These are phyloP conservation scores for Gobio occitaniae DNA, from an alignment of 2,797 vertebrate genomes.

Conservation along the genomic window DNA sequence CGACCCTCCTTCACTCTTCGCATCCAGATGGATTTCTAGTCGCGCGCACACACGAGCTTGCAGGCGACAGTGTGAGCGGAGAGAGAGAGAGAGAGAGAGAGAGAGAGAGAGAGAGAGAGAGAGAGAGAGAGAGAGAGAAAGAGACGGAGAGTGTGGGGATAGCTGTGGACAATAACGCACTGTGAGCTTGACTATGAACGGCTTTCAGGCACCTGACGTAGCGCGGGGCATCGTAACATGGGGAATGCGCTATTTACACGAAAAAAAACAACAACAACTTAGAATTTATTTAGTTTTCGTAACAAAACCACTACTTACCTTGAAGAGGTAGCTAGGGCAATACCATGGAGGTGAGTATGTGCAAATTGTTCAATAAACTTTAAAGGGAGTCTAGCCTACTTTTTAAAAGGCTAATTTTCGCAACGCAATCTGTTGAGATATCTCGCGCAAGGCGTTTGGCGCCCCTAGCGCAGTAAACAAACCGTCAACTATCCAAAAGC, in stretches of 20 bases:
- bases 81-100: conserved; percentile 37
- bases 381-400: neutral
- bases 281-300: neutral
- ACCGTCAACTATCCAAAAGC: too few species aligned
- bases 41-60: conserved; percentile 32
- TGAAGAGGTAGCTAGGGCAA: neutral
- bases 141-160: conserved; percentile 28
- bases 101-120: conserved; percentile 39
- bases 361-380: neutral
- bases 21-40: conserved; percentile 72
- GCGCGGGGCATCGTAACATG: conserved; percentile 5
- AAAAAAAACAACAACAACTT: neutral
- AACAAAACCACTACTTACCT: neutral
- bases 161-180: conserved; percentile 48
- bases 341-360: neutral
- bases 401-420: neutral
- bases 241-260: neutral
- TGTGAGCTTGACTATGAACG: conserved; percentile 47
- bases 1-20: conserved; percentile 70
- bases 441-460: neutral
- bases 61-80: conserved; percentile 57
- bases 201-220: conserved; percentile 25
- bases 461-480: neutral
- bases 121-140: conserved; percentile 33
- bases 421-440: neutral